These are phyloP conservation scores for Apamea sordens DNA, from an alignment of 2,888 invertebrate genomes.

Conservation along the genomic window DNA sequence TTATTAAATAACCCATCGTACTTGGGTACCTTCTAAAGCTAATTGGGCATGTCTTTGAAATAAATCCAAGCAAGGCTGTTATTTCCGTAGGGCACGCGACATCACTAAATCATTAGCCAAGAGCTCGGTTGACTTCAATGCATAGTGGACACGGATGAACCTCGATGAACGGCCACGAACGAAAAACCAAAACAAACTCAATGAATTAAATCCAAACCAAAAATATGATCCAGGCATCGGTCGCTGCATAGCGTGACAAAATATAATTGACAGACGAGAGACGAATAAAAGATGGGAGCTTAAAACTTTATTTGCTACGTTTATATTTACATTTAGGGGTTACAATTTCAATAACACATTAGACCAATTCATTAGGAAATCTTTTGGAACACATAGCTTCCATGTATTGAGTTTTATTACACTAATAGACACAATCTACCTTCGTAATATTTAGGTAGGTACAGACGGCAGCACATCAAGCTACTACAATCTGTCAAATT, in stretches of 20 bases:
- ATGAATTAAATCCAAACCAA: background rate
- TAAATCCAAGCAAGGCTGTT: background rate
- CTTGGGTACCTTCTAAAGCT: background rate
- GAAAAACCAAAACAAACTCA: slow-evolving; percentile 1
- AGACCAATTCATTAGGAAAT: background rate
- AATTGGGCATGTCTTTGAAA: background rate
- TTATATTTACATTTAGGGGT: background rate
- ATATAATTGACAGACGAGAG: background rate
- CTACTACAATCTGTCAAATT: no score
- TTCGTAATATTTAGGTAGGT: background rate
- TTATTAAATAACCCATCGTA: background rate
- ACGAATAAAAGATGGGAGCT: background rate
- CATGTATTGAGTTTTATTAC: background rate
- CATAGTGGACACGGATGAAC: slow-evolving; percentile 7
- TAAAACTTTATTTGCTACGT: background rate
- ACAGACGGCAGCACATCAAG: no score
- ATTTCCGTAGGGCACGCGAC: slow-evolving; percentile 13
- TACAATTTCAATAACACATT: background rate
- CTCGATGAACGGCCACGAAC: slow-evolving; percentile 27
- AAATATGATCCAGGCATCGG: background rate
- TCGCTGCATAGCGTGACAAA: slow-evolving; percentile 29
- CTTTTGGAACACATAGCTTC: background rate
- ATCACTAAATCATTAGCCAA: background rate
- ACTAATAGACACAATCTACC: no score
- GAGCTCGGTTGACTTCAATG: slow-evolving; percentile 2